Percentiles rank a stretch among this genome's conserved stretches.
Evolutionary conservation across 2,797 vertebrate genomes (phyloP).

Genomic region (Crocodylus rhombifer): DNA sequence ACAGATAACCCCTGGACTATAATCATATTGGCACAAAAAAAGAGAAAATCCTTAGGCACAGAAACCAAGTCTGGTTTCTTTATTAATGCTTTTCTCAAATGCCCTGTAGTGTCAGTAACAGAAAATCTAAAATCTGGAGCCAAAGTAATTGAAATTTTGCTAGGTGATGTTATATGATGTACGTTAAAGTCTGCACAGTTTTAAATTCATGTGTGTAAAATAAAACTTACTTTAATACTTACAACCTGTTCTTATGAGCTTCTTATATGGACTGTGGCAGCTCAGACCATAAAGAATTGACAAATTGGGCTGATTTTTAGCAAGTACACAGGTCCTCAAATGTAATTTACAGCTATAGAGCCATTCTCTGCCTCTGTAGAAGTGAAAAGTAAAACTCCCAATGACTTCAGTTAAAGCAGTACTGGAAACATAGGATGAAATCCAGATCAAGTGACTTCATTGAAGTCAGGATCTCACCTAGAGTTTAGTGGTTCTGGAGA

Average conservation of each 20-base stretch:
- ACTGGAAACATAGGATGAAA: fast-evolving
- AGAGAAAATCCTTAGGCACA: not conserved
- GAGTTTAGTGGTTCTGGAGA: not conserved
- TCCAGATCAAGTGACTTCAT: not conserved
- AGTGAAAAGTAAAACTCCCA: not conserved
- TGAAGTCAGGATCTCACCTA: too few species aligned
- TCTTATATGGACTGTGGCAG: too few species aligned
- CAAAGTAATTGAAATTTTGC: not conserved
- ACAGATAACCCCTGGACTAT: not conserved
- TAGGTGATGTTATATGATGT: not conserved
- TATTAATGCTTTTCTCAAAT: not conserved
- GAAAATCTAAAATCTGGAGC: not conserved
- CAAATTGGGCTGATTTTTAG: too few species aligned
- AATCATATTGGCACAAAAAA: not conserved
- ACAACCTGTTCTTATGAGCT: too few species aligned
- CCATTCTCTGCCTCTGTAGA: not conserved
- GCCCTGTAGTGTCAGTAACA: not conserved
- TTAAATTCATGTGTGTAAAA: not conserved
- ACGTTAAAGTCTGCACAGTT: not conserved
- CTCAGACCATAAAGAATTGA: too few species aligned
- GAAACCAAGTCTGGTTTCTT: not conserved
- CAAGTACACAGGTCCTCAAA: not conserved
- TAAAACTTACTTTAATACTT: too few species aligned
- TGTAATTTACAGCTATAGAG: not conserved
- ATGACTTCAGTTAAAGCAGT: not conserved